Evolutionary conservation across 1,140 invertebrate species (phyloP).

Genomic region (Diprion similis): DNA sequence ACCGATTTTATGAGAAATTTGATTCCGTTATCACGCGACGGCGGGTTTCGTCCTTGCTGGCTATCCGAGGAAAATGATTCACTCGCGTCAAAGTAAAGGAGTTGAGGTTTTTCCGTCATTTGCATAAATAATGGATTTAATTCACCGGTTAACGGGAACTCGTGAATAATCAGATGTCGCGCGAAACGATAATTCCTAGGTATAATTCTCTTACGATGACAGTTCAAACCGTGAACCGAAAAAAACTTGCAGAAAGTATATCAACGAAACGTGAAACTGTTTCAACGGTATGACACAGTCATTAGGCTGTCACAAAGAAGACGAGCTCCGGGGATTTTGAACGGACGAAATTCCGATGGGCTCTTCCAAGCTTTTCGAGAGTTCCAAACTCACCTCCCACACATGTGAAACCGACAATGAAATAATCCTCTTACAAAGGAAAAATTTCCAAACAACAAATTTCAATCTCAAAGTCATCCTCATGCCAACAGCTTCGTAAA

Average conservation of each 20-base stretch:
- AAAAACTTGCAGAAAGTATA: neutral
- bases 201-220: neutral
- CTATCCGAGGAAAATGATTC: no score
- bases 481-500: no score
- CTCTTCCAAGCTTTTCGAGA: constrained; percentile 15
- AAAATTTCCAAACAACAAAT: no score
- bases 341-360: no score
- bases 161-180: neutral
- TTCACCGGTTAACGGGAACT: neutral
- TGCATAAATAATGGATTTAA: neutral
- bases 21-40: no score
- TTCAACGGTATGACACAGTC: neutral
- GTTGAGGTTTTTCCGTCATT: neutral
- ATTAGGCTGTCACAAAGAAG: neutral
- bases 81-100: no score
- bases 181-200: neutral
- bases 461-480: no score
- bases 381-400: no score
- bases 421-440: no score
- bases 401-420: no score
- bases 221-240: neutral
- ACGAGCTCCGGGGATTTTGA: constrained; percentile 31
- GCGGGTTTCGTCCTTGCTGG: no score
- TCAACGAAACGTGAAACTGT: neutral
- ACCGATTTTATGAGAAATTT: no score